These are phyloP conservation scores for Australoheros facetus DNA, from an alignment of 2,797 vertebrate species.

Conservation along the genomic window DNA sequence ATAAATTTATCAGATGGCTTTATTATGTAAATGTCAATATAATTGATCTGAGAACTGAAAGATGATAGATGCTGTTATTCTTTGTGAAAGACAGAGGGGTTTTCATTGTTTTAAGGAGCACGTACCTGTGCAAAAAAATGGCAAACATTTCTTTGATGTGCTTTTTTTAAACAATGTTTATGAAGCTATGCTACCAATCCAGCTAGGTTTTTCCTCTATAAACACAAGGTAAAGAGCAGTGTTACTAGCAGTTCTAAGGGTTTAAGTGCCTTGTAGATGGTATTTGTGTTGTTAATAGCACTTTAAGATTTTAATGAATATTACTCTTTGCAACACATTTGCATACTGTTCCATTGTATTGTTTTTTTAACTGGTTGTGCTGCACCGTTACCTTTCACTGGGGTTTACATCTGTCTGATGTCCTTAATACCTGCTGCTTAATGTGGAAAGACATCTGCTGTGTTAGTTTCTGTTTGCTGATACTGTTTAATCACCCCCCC, in stretches of 20 bases:
- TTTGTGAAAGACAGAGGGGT: background rate
- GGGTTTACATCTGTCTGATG: conserved; percentile 40
- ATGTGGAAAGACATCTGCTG: conserved; percentile 46
- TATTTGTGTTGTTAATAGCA: conserved; percentile 7
- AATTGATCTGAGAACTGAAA: background rate
- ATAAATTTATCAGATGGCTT: background rate
- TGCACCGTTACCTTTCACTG: conserved; percentile 14
- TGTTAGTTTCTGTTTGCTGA: conserved; percentile 6
- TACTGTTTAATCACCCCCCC: conserved; percentile 5
- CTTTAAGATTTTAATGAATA: conserved; percentile 9
- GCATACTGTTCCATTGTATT: background rate
- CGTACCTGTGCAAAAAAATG: background rate
- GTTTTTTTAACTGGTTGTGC: background rate
- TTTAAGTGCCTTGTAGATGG: background rate
- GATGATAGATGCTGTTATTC: background rate
- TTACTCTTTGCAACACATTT: background rate
- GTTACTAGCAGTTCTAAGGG: background rate
- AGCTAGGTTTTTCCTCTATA: background rate
- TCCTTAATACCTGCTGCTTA: conserved; percentile 46
- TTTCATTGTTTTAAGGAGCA: background rate
- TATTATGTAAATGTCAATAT: background rate
- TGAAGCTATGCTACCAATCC: background rate
- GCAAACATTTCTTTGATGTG: background rate
- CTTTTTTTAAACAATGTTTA: background rate
- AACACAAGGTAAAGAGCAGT: background rate